Conservation (phyloP, 2,113 vertebrate species). For the Lanius collurio region DNA sequence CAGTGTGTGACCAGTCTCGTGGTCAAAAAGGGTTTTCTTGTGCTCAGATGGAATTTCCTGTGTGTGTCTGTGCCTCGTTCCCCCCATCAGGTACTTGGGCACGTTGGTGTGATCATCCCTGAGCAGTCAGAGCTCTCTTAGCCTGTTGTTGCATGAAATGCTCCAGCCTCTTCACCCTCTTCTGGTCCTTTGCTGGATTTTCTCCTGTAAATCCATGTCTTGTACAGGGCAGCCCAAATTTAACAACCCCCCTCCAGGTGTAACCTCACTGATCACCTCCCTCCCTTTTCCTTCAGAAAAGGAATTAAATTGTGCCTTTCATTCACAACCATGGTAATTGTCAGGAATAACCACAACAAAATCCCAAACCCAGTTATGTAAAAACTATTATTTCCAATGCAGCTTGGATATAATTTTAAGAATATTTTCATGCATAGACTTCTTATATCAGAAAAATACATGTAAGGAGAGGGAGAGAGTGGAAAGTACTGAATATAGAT, state of each 20-base stretch:
- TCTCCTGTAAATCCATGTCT: accelerated
- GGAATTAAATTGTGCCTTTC: background rate
- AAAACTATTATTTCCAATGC: background rate
- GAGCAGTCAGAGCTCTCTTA: background rate
- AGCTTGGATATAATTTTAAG: background rate
- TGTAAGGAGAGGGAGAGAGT: background rate
- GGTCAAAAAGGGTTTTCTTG: background rate
- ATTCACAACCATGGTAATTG: background rate
- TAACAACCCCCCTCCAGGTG: background rate
- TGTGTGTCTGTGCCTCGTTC: background rate
- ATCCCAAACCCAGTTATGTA: background rate
- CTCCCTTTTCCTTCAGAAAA: background rate
- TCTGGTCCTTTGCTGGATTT: background rate
- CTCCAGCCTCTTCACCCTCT: background rate
- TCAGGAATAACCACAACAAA: background rate
- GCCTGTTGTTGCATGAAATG: background rate
- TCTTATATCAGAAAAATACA: background rate
- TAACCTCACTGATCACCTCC: background rate
- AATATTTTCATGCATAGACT: background rate
- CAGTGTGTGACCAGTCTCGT: background rate
- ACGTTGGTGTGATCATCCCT: background rate
- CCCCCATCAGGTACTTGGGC: too few species aligned
- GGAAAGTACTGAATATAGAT: background rate
- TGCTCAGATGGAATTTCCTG: background rate
- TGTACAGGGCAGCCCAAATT: background rate